Evolutionary conservation across 1,140 invertebrate genomes (phyloP), one percentile per base, ranked within the genome.

Genomic region (Neodiprion virginianus): DNA sequence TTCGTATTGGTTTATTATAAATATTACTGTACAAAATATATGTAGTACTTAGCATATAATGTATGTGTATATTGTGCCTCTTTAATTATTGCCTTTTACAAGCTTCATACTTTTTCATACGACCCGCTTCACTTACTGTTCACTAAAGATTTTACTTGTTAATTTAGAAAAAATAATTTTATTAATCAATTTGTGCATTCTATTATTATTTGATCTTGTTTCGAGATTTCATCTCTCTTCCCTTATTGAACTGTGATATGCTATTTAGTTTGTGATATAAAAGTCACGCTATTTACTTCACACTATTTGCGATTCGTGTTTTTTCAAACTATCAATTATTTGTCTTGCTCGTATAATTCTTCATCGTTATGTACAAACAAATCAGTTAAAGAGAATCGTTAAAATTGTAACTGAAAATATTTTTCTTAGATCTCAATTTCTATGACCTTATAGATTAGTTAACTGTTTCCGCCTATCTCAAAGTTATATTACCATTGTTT

Each of bases 11-110:
- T 23, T 69, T 77, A 49, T 67, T 75, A 71, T 67, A 76, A 74
- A 77, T 74, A 75, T 79, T 75, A 80, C 80, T 79, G 80, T 84
- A 83, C 74, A 83, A 84, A 82, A 84, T 81, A 81, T 84, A 81
- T 40, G 76, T 78, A 77, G 53, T 61, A 61, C 53, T 61, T 12
- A 61, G 53, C 8, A 12, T 61, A 8, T 61, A 61, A 40, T 40
- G 28, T 40, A 40, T 40, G 28, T 40, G 72, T 78, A 80, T 80
- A 81, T 79, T 80, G 80, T 83, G 75, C 77, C 77, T 79, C 73
- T n/a, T 82, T 79, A 80, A 61, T 83, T 80, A 84, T 83, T 83
- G 79, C 78, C 81, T 75, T 61, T 61, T 61, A 61, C 53, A 61
- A n/a, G 53, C 53, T n/a, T 61, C n/a, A 61, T 12, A 61, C 11